Evolutionary conservation across 2,797 vertebrate species (phyloP).

Genomic region (Coendou prehensilis): DNA sequence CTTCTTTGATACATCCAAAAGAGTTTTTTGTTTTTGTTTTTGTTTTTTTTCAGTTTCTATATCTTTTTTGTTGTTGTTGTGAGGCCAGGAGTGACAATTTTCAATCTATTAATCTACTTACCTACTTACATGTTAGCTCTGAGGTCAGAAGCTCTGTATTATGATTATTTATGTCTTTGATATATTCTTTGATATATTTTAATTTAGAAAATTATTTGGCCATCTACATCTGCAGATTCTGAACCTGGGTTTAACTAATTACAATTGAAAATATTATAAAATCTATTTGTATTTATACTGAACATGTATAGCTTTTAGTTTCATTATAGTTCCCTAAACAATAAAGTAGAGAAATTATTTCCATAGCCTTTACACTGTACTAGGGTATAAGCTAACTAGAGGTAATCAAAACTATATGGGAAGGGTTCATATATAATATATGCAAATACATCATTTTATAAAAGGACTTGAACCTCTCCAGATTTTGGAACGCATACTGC

Average conservation of each 20-base stretch:
- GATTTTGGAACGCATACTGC: background rate
- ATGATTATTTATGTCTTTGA: background rate
- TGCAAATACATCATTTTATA: background rate
- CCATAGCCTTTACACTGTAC: background rate
- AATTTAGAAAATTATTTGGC: background rate
- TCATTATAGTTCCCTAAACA: background rate
- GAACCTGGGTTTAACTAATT: background rate
- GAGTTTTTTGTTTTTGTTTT: background rate
- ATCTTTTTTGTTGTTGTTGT: background rate
- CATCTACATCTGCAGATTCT: accelerated
- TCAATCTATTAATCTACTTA: background rate
- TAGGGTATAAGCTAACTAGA: background rate
- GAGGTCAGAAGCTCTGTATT: background rate
- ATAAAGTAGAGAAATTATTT: background rate
- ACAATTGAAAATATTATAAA: background rate
- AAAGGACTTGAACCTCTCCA: background rate
- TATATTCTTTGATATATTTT: background rate
- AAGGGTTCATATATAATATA: background rate
- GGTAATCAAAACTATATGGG: too few species aligned
- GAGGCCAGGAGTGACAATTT: background rate
- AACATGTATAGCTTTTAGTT: background rate
- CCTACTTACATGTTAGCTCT: background rate
- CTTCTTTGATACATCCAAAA: background rate
- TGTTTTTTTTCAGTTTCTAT: background rate
- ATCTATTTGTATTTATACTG: background rate